Conservation (phyloP, 37 sponge, comb jelly and placozoan species). For the Beroe forskalii region DNA sequence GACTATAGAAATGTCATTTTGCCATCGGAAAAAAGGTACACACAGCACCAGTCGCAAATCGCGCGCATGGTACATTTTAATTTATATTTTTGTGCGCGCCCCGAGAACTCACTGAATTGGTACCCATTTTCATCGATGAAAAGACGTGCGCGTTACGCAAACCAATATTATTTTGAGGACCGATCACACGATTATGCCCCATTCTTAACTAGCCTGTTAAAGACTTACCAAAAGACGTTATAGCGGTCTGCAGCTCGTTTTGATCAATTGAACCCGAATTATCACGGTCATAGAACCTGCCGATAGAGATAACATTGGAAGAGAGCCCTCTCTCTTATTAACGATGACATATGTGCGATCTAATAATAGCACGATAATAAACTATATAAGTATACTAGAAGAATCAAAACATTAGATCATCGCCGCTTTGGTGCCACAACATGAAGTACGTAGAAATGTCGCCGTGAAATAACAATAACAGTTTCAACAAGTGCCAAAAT, state of each 20-base stretch:
- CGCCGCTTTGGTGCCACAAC: background rate
- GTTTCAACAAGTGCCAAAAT: background rate
- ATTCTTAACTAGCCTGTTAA: too few relatives aligned
- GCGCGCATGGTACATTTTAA: too few relatives aligned
- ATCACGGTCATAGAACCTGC: slow-evolving; percentile 83
- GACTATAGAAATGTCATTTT: too few relatives aligned
- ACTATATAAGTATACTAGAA: background rate
- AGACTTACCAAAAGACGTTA: slow-evolving; percentile 74
- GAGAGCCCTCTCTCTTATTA: background rate
- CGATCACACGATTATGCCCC: too few relatives aligned
- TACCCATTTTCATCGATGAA: background rate
- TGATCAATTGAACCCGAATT: slow-evolving; percentile 93
- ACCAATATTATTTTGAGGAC: background rate
- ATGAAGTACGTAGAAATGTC: background rate
- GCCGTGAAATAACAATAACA: background rate
- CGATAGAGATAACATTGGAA: background rate
- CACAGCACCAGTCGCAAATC: too few relatives aligned
- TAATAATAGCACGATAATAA: background rate
- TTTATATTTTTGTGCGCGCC: background rate
- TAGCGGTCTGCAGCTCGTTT: slow-evolving; percentile 83
- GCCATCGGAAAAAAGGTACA: too few relatives aligned
- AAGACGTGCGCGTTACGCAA: background rate
- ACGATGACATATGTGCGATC: too few relatives aligned
- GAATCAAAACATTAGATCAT: slow-evolving; percentile 50
- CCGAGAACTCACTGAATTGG: background rate